Evolutionary conservation across 2,113 vertebrate species (phyloP), one percentile per base, ranked within the genome.

Genomic region (Emydura subglobosa): DNA sequence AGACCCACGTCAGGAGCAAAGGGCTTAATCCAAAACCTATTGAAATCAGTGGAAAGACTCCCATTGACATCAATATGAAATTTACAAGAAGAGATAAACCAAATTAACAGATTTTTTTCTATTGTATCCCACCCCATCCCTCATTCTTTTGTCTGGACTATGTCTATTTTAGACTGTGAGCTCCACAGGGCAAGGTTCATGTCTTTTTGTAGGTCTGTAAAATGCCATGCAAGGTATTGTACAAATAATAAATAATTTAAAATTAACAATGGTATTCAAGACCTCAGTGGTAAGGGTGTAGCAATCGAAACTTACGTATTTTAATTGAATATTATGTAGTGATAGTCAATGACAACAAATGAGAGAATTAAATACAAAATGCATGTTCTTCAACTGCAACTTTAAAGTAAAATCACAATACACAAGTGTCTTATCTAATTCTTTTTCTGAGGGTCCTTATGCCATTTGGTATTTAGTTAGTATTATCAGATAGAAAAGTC

Each of bases 81-180:
- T 29, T 14, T 50, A 31, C 19, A 16, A 16, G 39, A 31, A 29
- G 44, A 82, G 92, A 85, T 80, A 86, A 88, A 85, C 72, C 12
- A 27, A 87, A 68, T 47, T n/a, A 87, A 39, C 29, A n/a, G 34
- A 68, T 68, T 90, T 4, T 51, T 91, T 93, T 74, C 44, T 72
- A 51, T 13, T n/a, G 34, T 13, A 12, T 24, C 39, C 21, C 55
- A 7, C 83, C 82, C 90, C 93, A 86, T 91, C 44, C 53, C 92
- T 80, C 87, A 95, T 55, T 27, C 85, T 86, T 53, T 92, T 94
- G 90, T 49, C 76, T 83, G 87, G 86, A 21, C 90, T 27, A n/a
- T 89, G 17, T 61, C 24, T 54, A 5, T 22, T 42, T 86, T 86
- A 42, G 89, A 53, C 27, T 89, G 5, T n/a, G 1, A 31, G 44